Conservation (phyloP, 2,888 invertebrate species). For the Metallyticus violacea region DNA sequence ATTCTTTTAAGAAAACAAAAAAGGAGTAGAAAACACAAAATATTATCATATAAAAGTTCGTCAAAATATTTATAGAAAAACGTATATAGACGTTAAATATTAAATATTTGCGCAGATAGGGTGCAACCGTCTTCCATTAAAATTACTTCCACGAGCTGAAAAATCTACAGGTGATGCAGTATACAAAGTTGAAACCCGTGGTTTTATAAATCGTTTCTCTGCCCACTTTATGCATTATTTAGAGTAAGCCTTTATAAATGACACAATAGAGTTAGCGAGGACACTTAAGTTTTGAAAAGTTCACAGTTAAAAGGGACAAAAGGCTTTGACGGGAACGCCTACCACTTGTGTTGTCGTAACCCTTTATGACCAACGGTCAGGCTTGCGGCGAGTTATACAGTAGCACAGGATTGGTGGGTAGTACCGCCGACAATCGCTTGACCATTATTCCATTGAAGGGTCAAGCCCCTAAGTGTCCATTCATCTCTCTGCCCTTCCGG, state of each 20-base stretch:
- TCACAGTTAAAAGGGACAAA: background rate
- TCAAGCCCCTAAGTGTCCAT: no score
- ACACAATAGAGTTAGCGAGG: background rate
- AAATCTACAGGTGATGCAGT: background rate
- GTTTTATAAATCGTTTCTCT: background rate
- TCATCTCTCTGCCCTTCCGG: background rate
- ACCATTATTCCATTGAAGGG: background rate
- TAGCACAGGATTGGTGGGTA: background rate
- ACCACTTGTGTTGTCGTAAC: background rate
- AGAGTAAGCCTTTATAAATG: background rate
- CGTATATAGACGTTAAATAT: no score
- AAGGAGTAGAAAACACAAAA: no score
- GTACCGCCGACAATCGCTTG: background rate
- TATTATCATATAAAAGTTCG: no score
- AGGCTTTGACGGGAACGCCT: background rate
- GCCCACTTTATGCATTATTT: background rate
- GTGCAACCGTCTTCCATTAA: no score
- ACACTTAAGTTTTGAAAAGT: background rate
- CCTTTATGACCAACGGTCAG: conserved; percentile 11
- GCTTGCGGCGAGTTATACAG: no score
- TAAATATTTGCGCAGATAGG: no score
- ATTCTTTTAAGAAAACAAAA: no score
- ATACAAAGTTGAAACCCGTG: background rate
- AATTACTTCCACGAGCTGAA: no score
- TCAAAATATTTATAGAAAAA: no score